Percentiles rank a stretch among this genome's conserved stretches.
Evolutionary conservation across 2,888 invertebrate genomes (phyloP).

Genomic region (Deroplatys truncata): DNA sequence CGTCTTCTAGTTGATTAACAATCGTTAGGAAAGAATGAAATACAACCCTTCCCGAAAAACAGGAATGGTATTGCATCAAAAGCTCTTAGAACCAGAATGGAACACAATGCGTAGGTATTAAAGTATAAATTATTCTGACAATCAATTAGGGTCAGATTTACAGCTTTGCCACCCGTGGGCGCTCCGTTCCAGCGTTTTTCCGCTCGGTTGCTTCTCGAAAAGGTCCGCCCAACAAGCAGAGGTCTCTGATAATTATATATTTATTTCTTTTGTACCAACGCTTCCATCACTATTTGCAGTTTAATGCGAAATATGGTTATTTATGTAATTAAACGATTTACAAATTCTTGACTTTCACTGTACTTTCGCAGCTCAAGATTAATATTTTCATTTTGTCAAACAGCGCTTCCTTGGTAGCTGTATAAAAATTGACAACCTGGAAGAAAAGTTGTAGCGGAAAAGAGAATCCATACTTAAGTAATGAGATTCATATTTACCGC

Average conservation of each 20-base stretch:
- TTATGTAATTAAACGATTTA: not conserved
- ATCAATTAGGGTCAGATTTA: not conserved
- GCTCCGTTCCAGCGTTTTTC: not conserved
- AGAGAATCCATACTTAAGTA: no score
- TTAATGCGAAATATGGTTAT: not conserved
- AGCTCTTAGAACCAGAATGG: not conserved
- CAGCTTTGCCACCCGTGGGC: not conserved
- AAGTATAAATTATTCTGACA: not conserved
- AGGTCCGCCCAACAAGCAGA: not conserved
- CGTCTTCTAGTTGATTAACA: no score
- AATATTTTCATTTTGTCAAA: no score
- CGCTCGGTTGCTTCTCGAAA: not conserved
- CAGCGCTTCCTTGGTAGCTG: no score
- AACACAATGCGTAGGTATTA: not conserved
- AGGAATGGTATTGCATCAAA: not conserved
- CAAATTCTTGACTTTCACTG: no score
- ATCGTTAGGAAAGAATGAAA: no score
- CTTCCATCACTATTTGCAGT: not conserved
- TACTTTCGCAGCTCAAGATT: no score
- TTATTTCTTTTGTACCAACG: not conserved
- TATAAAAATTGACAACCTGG: no score
- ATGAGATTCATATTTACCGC: no score
- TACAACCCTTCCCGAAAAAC: not conserved
- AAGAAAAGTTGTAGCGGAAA: no score
- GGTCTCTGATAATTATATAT: not conserved